Evolutionary conservation across 2,888 invertebrate species (phyloP), one percentile per base, ranked within the genome.

Genomic region (Subacronicta megacephala): DNA sequence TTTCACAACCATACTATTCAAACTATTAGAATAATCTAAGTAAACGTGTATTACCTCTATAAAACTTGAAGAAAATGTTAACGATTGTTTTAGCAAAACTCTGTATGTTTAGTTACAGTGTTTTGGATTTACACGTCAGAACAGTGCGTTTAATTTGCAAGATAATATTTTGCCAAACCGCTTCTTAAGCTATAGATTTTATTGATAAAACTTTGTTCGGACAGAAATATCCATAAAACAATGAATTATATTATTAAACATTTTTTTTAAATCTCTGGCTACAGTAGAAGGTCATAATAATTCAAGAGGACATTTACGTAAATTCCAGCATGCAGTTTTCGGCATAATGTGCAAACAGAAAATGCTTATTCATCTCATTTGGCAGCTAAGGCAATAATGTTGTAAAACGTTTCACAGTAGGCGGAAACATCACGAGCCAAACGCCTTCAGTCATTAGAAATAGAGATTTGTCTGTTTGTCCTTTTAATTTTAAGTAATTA

Each of bases 321-420:
- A 31, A 31, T 31, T 31, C n/a, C 7, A 31, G 6, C n/a, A 31
- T 5, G 3, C 5, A 0, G 29, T n/a, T 43, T 45, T 45, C 50
- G 36, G 42, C 42, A 37, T 15, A 17, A 16, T 12, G 1, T 38
- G 29, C 13, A 1, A 17, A 41, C 12, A 43, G 10, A 41, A 41
- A 1, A 29, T 43, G 45, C 29, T 35, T 35, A 53, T 53, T 64
- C 47, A 33, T 36, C 6, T 17, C 42, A 68, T 68, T 50, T 55
- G 26, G 51, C 43, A 65, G 40, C 15, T 42, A 12, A 23, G 4
- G n/a, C 17, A 40, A 16, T 33, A 12, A 17, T n/a, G 7, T 45
- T 53, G 18, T 17, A 12, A 18, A 57, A 45, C 40, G 16, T 37
- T 36, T 23, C 15, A 36, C 18, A 42, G 38, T 57, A 29, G 17